Base-by-base conservation (phyloP, 2,888 invertebrate genomes). In the Cataglyphis rosenhaueri region DNA sequence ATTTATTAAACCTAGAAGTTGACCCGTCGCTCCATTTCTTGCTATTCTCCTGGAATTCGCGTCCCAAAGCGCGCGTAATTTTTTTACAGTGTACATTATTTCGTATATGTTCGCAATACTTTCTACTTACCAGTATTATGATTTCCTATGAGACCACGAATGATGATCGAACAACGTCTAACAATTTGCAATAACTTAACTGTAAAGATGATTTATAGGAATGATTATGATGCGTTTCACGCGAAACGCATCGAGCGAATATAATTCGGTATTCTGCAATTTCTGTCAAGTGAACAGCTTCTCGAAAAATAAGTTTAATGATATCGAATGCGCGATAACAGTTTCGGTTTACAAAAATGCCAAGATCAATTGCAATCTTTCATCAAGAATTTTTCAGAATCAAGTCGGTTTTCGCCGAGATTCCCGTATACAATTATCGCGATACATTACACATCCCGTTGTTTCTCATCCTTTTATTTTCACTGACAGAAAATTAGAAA, bases 101-200 rank as follows among this genome's bases (percentile, higher is more conserved):
- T 75, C 15, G 35, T 52, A 64, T 75, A 48, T 75, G 52, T 38
- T 18, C 9, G 75, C 66, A 52, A 75, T 44, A 62, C 18, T 75
- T 55, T 52, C 35, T 59, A 65, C 3, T 18, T 64, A 6, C 64
- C 4, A 8, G 21, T 25, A 52, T 55, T n/a, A 75, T 66, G 75
- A 75, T 75, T 75, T 75, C 75, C 75, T 75, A 12, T 55, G 75
- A 75, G 75, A 75, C 66, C 35, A 5, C 38, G 52, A 9, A 65
- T 52, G 66, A 65, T 66, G 75, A 65, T 38, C 44, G 25, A 75
- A 52, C 21, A 32, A 32, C 44, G n/a, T 73, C 29, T 62, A 52
- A 38, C 65, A 52, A 25, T 75, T 65, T 65, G 66, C 38, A 65
- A 65, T 75, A 65, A 65, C n/a, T 75, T 74, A 61, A 44, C 32